Evolutionary conservation across 2,113 vertebrate genomes (phyloP).

Genomic region (Coturnix japonica): DNA sequence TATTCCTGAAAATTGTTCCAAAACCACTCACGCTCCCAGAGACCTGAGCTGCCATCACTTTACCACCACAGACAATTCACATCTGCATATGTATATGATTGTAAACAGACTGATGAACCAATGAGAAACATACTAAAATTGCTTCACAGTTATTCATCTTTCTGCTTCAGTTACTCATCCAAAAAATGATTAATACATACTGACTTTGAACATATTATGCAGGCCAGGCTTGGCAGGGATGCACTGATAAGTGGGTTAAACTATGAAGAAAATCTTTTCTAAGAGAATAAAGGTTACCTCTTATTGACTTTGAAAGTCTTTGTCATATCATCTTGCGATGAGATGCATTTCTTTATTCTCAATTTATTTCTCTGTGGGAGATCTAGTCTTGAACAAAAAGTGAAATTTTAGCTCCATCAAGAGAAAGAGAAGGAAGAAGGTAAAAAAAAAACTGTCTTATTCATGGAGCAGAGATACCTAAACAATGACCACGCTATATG

Average conservation of each 20-base stretch:
- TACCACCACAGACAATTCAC: not conserved
- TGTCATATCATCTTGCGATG: not conserved
- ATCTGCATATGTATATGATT: not conserved
- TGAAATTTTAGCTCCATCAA: not conserved
- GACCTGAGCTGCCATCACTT: not conserved
- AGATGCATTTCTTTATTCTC: conserved; percentile 34
- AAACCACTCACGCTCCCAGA: not conserved
- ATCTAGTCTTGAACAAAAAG: not conserved
- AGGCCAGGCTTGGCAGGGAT: not conserved
- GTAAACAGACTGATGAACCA: not conserved
- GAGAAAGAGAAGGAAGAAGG: not conserved
- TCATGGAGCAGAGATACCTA: conserved; percentile 1
- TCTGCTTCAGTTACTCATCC: not conserved
- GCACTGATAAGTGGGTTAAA: not conserved
- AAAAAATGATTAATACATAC: not conserved
- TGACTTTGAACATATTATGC: not conserved
- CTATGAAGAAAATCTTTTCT: not conserved
- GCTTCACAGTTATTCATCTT: not conserved
- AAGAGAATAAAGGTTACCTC: not conserved
- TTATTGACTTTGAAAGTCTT: not conserved
- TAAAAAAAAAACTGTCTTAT: not conserved
- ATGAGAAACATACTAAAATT: not conserved
- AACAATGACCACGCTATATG: not conserved
- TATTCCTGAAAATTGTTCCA: not conserved
- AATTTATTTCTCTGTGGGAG: conserved; percentile 35